Conservation (phyloP, 2,797 vertebrate genomes). For the Coreius guichenoti region DNA sequence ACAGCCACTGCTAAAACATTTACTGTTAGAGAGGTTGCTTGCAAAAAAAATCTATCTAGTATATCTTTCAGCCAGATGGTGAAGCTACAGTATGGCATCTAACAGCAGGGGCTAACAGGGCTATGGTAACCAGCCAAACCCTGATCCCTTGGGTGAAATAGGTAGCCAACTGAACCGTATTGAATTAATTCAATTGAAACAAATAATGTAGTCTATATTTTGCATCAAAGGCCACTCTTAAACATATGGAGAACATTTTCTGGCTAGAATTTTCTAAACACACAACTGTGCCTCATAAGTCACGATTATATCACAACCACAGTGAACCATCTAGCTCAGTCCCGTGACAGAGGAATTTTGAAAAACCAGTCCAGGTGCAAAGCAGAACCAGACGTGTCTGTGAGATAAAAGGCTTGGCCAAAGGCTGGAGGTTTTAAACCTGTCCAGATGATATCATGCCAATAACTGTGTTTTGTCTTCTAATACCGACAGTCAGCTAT, state of each 20-base stretch:
- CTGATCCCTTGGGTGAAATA: neutral
- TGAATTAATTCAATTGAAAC: neutral
- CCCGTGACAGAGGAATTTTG: slow-evolving; percentile 8
- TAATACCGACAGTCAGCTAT: neutral
- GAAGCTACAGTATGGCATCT: neutral
- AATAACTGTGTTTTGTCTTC: slow-evolving; percentile 2
- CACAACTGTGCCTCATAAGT: slow-evolving; percentile 7
- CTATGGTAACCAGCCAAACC: neutral
- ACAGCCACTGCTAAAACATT: neutral
- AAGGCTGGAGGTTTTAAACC: slow-evolving; percentile 15
- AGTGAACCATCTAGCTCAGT: neutral
- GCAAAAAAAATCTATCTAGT: neutral
- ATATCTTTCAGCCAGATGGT: neutral
- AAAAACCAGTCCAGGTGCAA: slow-evolving; percentile 34
- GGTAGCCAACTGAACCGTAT: neutral
- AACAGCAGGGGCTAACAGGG: neutral
- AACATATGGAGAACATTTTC: slow-evolving; percentile 26
- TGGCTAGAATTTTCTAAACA: neutral
- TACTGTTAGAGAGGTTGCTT: neutral
- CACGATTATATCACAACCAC: neutral
- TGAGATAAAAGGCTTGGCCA: slow-evolving; percentile 22
- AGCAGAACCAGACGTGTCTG: neutral
- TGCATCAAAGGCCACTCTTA: neutral
- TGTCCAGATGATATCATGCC: slow-evolving; percentile 15
- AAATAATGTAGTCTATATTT: neutral